These are phyloP conservation scores for Parus major DNA, from an alignment of 2,113 vertebrate genomes.

Conservation along the genomic window DNA sequence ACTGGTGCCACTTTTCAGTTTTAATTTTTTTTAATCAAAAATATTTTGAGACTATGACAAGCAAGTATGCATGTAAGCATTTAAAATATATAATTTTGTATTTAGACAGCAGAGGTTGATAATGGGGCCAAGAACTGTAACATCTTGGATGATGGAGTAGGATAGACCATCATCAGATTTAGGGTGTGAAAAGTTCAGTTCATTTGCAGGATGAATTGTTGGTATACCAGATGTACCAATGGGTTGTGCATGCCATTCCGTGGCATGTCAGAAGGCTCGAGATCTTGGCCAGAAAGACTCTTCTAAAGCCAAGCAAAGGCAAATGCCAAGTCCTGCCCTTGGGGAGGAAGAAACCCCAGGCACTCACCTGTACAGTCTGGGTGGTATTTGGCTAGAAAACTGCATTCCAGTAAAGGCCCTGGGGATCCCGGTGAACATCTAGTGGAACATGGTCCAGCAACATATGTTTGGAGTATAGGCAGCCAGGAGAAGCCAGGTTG, in stretches of 20 bases:
- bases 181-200: background rate
- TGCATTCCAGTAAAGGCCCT: background rate
- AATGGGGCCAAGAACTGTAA: background rate
- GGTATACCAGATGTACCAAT: background rate
- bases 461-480: accelerated
- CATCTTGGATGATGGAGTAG: background rate
- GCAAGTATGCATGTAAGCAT: background rate
- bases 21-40: background rate
- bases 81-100: background rate
- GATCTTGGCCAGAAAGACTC: background rate
- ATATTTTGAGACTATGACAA: background rate
- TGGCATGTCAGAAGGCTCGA: background rate
- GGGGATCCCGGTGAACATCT: background rate
- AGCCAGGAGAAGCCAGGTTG: background rate
- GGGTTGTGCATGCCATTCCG: background rate
- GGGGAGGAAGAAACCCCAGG: background rate
- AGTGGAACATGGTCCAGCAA: background rate
- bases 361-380: background rate
- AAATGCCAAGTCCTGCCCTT: background rate
- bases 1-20: background rate
- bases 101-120: background rate
- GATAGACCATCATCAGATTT: background rate
- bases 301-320: background rate
- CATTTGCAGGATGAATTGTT: background rate
- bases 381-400: background rate